Percentiles rank a stretch among this genome's conserved stretches.
phyloP scores from a whole-genome alignment of 2,113 vertebrate genomes.

The Peromyscus polionotus region DNA sequence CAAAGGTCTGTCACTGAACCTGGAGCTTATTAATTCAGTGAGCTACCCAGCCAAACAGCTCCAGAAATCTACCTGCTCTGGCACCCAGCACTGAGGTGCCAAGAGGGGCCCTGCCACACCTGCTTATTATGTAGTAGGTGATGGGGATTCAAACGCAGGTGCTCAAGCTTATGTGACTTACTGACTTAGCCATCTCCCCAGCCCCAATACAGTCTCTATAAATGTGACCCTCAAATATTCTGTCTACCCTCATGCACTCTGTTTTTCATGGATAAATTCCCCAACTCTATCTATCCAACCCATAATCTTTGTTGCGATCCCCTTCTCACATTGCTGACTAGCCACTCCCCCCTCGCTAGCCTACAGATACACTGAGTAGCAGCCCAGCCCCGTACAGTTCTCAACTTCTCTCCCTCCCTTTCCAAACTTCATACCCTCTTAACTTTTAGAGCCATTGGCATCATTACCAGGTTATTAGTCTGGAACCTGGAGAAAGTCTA shows the following conservation, averaged over 20 bases:
- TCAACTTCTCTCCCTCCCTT: not conserved
- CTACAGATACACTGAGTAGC: not conserved
- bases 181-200: too few species aligned
- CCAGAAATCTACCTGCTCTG: not conserved
- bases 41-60: not conserved
- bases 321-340: not conserved
- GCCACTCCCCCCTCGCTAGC: not conserved
- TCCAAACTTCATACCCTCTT: not conserved
- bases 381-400: not conserved
- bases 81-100: not conserved
- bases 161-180: not conserved
- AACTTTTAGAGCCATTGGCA: not conserved
- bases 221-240: not conserved
- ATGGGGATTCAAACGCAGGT: not conserved
- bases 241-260: not conserved
- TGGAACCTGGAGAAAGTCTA: not conserved
- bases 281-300: not conserved
- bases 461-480: not conserved
- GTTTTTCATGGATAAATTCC: slow-evolving; percentile 9
- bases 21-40: not conserved
- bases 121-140: not conserved
- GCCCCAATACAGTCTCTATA: not conserved
- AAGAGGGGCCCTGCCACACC: not conserved
- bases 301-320: not conserved
- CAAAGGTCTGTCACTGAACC: too few species aligned